Conservation (phyloP, 2,888 invertebrate species). For the Phymatocera aterrima region DNA sequence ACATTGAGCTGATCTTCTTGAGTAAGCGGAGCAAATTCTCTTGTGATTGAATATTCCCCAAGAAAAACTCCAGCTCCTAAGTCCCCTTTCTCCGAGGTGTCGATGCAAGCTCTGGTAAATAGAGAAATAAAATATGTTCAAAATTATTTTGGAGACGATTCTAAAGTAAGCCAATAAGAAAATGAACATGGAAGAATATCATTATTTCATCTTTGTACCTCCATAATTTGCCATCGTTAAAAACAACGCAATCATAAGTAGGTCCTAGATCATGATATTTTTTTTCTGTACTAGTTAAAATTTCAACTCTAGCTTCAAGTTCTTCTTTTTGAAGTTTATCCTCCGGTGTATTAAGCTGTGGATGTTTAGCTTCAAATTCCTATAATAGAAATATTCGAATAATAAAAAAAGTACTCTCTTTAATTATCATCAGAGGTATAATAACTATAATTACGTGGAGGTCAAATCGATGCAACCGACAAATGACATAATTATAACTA, state of each 20-base stretch:
- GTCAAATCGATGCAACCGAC: background rate
- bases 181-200: too few relatives aligned
- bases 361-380: conserved; percentile 84
- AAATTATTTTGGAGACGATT: conserved; percentile 23
- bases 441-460: background rate
- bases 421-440: background rate
- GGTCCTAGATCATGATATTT: conserved; percentile 92
- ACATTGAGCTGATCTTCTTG: conserved; percentile 89
- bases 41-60: conserved; percentile 88
- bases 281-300: conserved; percentile 89
- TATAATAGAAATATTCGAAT: conserved; percentile 46
- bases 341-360: conserved; percentile 77
- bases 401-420: background rate
- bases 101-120: conserved; percentile 84
- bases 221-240: conserved; percentile 95
- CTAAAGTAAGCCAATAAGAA: too few relatives aligned
- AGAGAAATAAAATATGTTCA: conserved; percentile 37
- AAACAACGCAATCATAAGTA: conserved; percentile 94
- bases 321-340: conserved; percentile 94
- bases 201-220: too few relatives aligned
- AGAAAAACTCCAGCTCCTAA: conserved; percentile 86
- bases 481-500: background rate
- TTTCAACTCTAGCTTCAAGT: conserved; percentile 89
- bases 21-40: conserved; percentile 87
- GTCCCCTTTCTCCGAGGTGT: conserved; percentile 89